Percentiles rank a stretch among this genome's conserved stretches.
Evolutionary conservation across 2,797 vertebrate species (phyloP).

Genomic region (Enoplosus armatus): DNA sequence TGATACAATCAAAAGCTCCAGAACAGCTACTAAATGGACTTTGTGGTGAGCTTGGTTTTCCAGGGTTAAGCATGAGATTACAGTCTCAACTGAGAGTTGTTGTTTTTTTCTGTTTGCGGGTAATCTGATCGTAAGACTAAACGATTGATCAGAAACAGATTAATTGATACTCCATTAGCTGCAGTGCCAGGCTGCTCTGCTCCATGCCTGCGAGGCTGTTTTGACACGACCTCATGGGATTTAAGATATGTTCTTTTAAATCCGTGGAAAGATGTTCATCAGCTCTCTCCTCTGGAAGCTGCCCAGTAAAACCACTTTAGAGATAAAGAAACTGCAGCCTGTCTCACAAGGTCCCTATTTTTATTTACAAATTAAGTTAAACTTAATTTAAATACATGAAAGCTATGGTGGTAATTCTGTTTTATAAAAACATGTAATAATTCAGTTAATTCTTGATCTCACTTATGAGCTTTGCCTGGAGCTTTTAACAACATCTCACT

Average conservation of each 20-base stretch:
- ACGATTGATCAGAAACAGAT: constrained; percentile 28
- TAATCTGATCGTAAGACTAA: constrained; percentile 1
- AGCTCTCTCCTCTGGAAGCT: constrained; percentile 1
- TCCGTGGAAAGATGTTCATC: constrained; percentile 26
- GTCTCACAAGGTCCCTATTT: too few species aligned
- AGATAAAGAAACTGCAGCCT: not conserved
- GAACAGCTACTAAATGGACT: not conserved
- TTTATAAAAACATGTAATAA: not conserved
- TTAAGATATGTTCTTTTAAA: constrained; percentile 2
- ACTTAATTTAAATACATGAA: not conserved
- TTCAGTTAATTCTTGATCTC: not conserved
- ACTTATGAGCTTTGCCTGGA: not conserved
- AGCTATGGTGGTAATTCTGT: not conserved
- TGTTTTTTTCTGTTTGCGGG: not conserved
- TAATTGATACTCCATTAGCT: not conserved
- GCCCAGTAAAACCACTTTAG: constrained; percentile 11
- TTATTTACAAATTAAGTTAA: not conserved
- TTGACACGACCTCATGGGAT: not conserved
- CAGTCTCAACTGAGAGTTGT: not conserved
- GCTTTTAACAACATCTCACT: not conserved
- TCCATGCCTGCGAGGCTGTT: not conserved
- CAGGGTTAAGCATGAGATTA: not conserved
- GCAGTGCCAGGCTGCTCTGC: not conserved
- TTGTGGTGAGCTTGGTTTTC: not conserved
- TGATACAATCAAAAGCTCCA: not conserved